A percentile compares a stretch with the other conserved stretches of the same genome.
Conservation (phyloP, 2,797 vertebrate species). For the Melanotaenia maccullochi region DNA sequence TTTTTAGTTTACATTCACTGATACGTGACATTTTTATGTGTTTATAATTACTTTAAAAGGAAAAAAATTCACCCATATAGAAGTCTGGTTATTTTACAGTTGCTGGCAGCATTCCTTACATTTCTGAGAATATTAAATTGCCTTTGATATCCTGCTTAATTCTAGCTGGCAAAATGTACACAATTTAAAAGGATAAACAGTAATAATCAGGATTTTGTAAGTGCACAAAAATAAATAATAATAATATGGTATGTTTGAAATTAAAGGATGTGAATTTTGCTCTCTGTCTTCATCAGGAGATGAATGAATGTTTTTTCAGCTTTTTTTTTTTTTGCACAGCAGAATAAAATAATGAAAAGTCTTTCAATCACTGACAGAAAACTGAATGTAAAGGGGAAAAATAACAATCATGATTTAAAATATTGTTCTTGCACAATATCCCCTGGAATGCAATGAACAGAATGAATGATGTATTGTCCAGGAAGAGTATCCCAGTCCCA, state of each 20-base stretch:
- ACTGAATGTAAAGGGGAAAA: background rate
- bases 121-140: constrained; percentile 11
- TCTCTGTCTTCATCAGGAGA: background rate
- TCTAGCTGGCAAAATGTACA: background rate
- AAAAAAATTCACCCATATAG: background rate
- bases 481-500: background rate
- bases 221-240: background rate
- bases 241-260: background rate
- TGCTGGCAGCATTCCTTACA: constrained; percentile 28
- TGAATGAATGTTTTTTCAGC: accelerated
- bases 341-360: background rate
- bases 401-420: background rate
- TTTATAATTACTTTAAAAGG: constrained; percentile 51
- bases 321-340: background rate
- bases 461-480: background rate
- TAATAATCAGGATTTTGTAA: background rate
- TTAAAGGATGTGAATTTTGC: accelerated
- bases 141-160: constrained; percentile 17
- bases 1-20: constrained; percentile 16
- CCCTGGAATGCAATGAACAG: constrained; percentile 5
- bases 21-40: constrained; percentile 22
- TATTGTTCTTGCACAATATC: constrained; percentile 2
- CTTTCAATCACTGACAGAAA: constrained; percentile 3
- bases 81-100: constrained; percentile 3
- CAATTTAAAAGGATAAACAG: background rate